Percentiles rank a stretch among this genome's conserved stretches.
phyloP scores from a whole-genome alignment of 2,113 vertebrate species.

The Atractosteus spatula region DNA sequence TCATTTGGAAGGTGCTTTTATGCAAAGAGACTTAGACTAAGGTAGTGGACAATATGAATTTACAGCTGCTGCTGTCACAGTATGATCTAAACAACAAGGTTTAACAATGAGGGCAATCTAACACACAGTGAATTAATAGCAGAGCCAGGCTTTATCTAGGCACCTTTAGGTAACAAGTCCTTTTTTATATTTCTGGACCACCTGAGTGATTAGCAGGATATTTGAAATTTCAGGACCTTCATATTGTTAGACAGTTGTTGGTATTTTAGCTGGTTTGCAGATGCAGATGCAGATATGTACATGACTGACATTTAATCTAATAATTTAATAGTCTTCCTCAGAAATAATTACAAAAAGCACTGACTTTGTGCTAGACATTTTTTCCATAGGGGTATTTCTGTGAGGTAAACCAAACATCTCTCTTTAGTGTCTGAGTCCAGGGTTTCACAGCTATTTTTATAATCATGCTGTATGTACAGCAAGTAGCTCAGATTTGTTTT shows the following conservation, averaged over 20 bases:
- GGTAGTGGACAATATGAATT: no score
- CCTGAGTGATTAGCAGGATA: slow-evolving; percentile 8
- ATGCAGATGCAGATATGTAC: slow-evolving; percentile 34
- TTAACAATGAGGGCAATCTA: no score
- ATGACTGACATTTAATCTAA: slow-evolving; percentile 32
- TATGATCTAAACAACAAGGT: no score
- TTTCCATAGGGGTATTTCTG: slow-evolving; percentile 1
- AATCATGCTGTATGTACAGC: background rate
- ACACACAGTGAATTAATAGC: no score
- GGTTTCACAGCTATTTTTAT: background rate
- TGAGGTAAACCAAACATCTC: background rate
- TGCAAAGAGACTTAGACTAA: no score
- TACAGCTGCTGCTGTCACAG: no score
- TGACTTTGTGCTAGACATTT: background rate
- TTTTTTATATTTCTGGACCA: no score
- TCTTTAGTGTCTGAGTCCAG: background rate
- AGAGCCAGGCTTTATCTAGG: no score
- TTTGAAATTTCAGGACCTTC: slow-evolving; percentile 4
- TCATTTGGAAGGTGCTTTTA: no score
- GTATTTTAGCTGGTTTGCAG: slow-evolving; percentile 20
- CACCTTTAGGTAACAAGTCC: no score
- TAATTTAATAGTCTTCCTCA: no score
- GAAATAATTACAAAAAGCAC: slow-evolving; percentile 9
- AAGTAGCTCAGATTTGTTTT: no score
- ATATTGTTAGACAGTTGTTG: slow-evolving; percentile 9